These are phyloP conservation scores for Leptarthrus brevirostris DNA, from an alignment of 2,888 invertebrate species.

Conservation along the genomic window DNA sequence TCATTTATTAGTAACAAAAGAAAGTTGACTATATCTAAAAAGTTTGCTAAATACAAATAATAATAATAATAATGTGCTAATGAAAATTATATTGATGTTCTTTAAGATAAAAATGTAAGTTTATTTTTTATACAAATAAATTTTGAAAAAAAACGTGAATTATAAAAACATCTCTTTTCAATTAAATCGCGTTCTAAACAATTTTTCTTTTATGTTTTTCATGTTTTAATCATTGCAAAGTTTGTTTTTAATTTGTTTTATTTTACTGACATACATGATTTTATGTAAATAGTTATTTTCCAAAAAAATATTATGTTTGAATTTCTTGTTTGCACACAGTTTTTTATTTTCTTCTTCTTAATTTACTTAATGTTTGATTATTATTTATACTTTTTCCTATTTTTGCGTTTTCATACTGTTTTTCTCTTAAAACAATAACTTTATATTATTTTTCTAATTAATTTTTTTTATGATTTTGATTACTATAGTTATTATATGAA, in stretches of 20 bases:
- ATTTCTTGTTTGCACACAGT: conserved; percentile 22
- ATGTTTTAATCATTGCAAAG: conserved; percentile 10
- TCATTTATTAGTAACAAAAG: background rate
- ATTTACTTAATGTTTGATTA: conserved; percentile 2
- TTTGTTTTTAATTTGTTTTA: background rate
- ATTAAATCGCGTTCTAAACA: background rate
- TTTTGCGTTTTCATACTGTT: background rate
- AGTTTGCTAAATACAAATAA: background rate
- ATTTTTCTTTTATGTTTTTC: background rate
- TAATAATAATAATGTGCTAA: background rate
- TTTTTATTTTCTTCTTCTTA: conserved; percentile 10
- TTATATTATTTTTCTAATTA: background rate
- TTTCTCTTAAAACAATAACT: background rate
- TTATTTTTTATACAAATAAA: conserved; percentile 48
- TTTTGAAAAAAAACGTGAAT: conserved; percentile 20
- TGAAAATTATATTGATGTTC: conserved; percentile 13
- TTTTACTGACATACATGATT: background rate
- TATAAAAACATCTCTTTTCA: conserved; percentile 23
- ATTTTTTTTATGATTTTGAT: conserved; percentile 26
- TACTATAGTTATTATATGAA: conserved; percentile 20
- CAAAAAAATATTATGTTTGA: conserved; percentile 16
- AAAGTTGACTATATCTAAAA: background rate
- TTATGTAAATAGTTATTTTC: conserved; percentile 34
- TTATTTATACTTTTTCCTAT: background rate
- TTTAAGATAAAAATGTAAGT: conserved; percentile 24